Evolutionary conservation across 2,113 vertebrate genomes (phyloP), one percentile per base, ranked within the genome.

Genomic region (Zosterops hypoxanthus): DNA sequence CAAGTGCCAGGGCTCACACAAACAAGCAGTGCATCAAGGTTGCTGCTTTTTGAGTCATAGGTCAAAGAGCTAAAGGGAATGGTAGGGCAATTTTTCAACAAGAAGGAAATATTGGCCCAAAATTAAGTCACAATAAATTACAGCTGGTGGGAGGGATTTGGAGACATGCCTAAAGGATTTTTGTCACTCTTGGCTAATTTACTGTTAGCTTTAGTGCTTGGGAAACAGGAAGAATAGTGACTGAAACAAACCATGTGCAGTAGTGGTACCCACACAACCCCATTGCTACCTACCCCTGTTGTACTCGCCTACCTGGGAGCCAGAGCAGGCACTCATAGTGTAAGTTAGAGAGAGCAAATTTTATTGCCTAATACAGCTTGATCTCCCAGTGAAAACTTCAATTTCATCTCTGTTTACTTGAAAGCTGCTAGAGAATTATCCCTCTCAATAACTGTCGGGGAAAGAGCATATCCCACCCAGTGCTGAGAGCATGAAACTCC

Each of bases 41-140:
- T 86, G 65, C 31, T 70, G 66, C 22, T 82, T 86, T 92, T 77
- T 36, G 84, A 92, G 72, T 76, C 77, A 84, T 5, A 82, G 78
- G 78, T 73, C 61, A 94, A 88, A 79, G 56, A 73, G 56, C 33
- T 59, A 68, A 78, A 66, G 42, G 12, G 55, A 92, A 80, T 5
- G 11, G 16, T 14, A 52, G 26, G 21, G 64, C 14, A 90, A 42
- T 78, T 85, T 91, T 92, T 93, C 78, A 66, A 31, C 33, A 57
- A 44, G 42, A 89, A 82, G 80, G 34, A 94, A 90, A 88, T 83
- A 80, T 28, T 94, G 61, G 24, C 29, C 55, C 29, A 72, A 82
- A 88, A 86, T 79, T 66, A 82, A 91, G 64, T 83, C 44, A 78
- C 31, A 69, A 53, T 81, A 73, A 89, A n/a, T 90, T 68, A 81